Evolutionary conservation across 1,140 invertebrate species (phyloP), one percentile per base, ranked within the genome.

Genomic region (Subanguina moxae): DNA sequence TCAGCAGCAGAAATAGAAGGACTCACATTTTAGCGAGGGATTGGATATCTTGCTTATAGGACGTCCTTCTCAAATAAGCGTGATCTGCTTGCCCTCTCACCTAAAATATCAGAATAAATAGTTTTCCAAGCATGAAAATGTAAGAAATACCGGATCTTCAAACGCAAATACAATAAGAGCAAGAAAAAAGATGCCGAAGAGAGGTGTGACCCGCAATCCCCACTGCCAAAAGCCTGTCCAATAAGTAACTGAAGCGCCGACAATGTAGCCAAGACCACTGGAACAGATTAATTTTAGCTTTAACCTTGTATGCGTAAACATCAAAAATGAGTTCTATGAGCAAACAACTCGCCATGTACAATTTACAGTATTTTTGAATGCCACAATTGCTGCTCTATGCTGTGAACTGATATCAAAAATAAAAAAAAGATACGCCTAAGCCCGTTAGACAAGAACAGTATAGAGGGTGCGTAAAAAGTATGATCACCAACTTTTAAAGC

Each of bases 241-340:
- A 1, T 67, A 46, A 7, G 84, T 74, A 94, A 87, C 89, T 83
- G 90, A 88, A 9, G 92, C 89, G 38, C 94, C 94, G 46, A 92
- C 88, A 71, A 98, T 94, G 83, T 96, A 98, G 13, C 95, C 95
- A 46, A 93, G 77, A 67, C 90, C 90, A 85, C 90, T 80, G 32
- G 46, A 75, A 32, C 15, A 46, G 64, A 62, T 5, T 38, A 11
- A 38, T 38, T 38, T 38, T 3, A 11, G 3, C 3, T 38, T 38
- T 38, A n/a, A n/a, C n/a, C n/a, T n/a, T n/a, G n/a, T n/a, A n/a
- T n/a, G n/a, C n/a, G n/a, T n/a, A n/a, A n/a, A n/a, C n/a, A n/a
- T n/a, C n/a, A n/a, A n/a, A n/a, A n/a, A n/a, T n/a, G n/a, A n/a
- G n/a, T n/a, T n/a, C n/a, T n/a, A n/a, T n/a, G n/a, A n/a, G n/a